Percentiles rank a stretch among this genome's conserved stretches.
Conservation (phyloP, 2,888 invertebrate species). For the Ecliptopera silaceata region DNA sequence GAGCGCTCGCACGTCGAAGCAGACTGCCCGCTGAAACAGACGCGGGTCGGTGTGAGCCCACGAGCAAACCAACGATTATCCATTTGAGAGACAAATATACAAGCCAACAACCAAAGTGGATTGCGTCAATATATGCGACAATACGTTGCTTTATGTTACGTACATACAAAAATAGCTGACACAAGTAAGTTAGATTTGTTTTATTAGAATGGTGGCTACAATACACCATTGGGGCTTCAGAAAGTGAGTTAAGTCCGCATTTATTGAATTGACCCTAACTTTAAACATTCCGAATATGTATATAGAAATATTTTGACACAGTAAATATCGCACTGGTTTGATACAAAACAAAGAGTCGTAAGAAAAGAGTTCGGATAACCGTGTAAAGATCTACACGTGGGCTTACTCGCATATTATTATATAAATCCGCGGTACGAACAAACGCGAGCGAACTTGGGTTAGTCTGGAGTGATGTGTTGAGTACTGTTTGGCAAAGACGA, state of each 20-base stretch:
- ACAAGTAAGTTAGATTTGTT: too few relatives aligned
- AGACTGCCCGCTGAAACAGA: background rate
- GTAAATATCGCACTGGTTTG: too few relatives aligned
- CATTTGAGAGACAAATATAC: background rate
- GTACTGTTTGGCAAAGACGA: too few relatives aligned
- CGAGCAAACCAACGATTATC: conserved; percentile 5
- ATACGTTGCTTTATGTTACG: too few relatives aligned
- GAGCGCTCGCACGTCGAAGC: background rate
- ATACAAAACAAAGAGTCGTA: background rate
- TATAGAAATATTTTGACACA: too few relatives aligned
- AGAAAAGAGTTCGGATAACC: background rate
- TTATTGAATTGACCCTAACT: too few relatives aligned
- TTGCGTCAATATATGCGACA: background rate
- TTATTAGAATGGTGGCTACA: too few relatives aligned
- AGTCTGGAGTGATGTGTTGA: background rate
- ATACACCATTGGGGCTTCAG: too few relatives aligned
- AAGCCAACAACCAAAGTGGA: background rate
- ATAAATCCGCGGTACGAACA: background rate
- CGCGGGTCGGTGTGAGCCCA: conserved; percentile 3
- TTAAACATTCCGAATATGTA: too few relatives aligned
- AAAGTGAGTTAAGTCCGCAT: too few relatives aligned
- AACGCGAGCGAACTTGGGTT: conserved; percentile 1
- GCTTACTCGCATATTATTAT: background rate
- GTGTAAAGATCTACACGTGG: background rate
- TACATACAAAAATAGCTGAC: too few relatives aligned